Percentiles rank a stretch among this genome's conserved stretches.
Conservation (phyloP, 2,113 vertebrate genomes). For the Melospiza melodia region DNA sequence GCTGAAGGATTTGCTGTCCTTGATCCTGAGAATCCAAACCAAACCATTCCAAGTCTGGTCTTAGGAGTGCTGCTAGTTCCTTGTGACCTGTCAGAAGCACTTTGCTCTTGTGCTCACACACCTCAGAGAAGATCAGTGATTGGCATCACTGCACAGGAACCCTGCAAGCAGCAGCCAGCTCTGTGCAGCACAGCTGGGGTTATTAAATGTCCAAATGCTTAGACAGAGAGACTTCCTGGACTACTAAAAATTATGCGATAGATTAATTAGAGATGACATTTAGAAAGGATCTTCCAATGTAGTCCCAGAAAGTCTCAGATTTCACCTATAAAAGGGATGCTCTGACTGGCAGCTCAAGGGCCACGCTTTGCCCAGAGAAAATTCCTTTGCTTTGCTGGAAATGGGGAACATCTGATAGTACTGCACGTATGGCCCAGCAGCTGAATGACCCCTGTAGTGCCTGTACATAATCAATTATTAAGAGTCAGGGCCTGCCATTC, state of each 20-base stretch:
- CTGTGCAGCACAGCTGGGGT: background rate
- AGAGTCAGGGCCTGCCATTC: background rate
- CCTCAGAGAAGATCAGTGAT: background rate
- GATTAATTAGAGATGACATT: conserved; percentile 32
- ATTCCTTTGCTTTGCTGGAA: conserved; percentile 47
- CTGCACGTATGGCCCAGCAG: background rate
- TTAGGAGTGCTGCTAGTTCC: background rate
- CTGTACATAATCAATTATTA: conserved; percentile 39
- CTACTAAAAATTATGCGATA: background rate
- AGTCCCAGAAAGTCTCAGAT: background rate
- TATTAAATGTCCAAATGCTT: background rate
- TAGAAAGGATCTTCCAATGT: conserved; percentile 18
- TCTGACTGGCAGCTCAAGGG: conserved; percentile 16
- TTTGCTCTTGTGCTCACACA: background rate
- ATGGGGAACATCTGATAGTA: conserved; percentile 40
- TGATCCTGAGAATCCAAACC: background rate
- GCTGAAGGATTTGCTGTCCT: background rate
- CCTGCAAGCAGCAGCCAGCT: background rate
- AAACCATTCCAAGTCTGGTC: background rate
- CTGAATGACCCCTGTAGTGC: conserved; percentile 11
- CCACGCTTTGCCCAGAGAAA: background rate
- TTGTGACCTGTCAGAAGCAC: background rate
- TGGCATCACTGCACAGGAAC: background rate
- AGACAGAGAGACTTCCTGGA: background rate
- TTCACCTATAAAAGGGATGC: conserved; percentile 9